Evolutionary conservation across 1,140 invertebrate species (phyloP).

Genomic region (Zaprionus vittiger): DNA sequence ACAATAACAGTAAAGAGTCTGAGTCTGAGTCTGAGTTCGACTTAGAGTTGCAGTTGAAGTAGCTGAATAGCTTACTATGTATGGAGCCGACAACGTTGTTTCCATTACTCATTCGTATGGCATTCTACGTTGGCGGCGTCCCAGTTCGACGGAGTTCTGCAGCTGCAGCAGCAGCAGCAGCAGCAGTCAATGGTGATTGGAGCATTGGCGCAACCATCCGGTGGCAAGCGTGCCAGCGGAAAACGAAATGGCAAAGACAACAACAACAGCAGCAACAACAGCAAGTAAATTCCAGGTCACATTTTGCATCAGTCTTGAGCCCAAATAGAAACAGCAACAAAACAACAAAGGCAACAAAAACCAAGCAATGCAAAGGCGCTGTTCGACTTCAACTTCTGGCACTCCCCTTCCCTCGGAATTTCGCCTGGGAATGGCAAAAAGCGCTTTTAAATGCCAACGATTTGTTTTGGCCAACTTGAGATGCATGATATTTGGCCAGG

Average conservation of each 20-base stretch:
- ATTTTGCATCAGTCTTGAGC: slow-evolving; percentile 29
- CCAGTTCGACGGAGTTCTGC: slow-evolving; percentile 31
- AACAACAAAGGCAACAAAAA: slow-evolving; percentile 21
- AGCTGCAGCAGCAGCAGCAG: slow-evolving; percentile 29
- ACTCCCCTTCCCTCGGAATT: slow-evolving; percentile 65
- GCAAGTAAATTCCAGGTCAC: slow-evolving; percentile 53
- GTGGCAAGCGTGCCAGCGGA: slow-evolving; percentile 34
- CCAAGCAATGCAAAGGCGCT: slow-evolving; percentile 45
- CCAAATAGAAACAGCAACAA: slow-evolving; percentile 2
- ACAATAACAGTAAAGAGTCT: neutral
- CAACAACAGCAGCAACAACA: slow-evolving; percentile 26
- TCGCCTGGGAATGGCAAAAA: slow-evolving; percentile 48
- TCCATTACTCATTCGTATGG: slow-evolving; percentile 52
- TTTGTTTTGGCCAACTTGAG: slow-evolving; percentile 51
- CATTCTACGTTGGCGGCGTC: slow-evolving; percentile 57
- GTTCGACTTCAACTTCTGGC: slow-evolving; percentile 40
- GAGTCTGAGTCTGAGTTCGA: neutral
- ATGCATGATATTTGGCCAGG: slow-evolving; percentile 28
- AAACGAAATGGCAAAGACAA: slow-evolving; percentile 54
- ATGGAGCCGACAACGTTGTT: slow-evolving; percentile 1
- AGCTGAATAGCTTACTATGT: slow-evolving; percentile 4
- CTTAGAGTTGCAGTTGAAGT: neutral
- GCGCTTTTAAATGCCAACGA: slow-evolving; percentile 62
- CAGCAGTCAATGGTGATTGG: slow-evolving; percentile 22
- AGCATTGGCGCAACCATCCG: slow-evolving; percentile 38